A percentile compares a stretch with the other conserved stretches of the same genome.
phyloP scores from a whole-genome alignment of 2,113 vertebrate genomes.

The Dolichallabes microphthalmus region DNA sequence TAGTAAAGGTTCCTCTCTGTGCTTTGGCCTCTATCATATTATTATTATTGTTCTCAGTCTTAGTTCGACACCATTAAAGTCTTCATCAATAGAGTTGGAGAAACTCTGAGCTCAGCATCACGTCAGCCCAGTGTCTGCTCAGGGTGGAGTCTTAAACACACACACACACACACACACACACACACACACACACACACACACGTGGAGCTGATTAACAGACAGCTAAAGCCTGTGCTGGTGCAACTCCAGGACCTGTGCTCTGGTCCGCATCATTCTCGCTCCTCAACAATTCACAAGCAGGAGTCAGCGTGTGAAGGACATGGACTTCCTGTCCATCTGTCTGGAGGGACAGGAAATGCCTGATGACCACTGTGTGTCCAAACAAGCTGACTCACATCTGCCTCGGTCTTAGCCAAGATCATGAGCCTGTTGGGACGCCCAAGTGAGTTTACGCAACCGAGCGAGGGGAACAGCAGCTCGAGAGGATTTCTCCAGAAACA shows the following conservation, averaged over 20 bases:
- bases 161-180: not conserved
- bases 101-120: not conserved
- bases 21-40: not conserved
- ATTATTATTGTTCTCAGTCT: not conserved
- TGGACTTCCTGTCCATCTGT: constrained; percentile 18
- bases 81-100: not conserved
- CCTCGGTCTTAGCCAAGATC: not conserved
- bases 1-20: not conserved
- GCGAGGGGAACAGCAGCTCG: not conserved
- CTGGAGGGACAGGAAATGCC: constrained; percentile 37
- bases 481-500: not conserved
- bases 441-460: not conserved
- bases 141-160: not conserved
- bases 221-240: not conserved
- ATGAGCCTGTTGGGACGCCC: not conserved
- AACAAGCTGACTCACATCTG: constrained; percentile 3
- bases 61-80: not conserved
- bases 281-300: constrained; percentile 3
- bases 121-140: not conserved
- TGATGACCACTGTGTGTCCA: constrained; percentile 8
- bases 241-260: not conserved
- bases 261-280: not conserved
- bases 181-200: not conserved
- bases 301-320: not conserved
- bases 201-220: not conserved